Base-by-base conservation (phyloP, 2,888 invertebrate species). In the Pilophorus perplexus region DNA sequence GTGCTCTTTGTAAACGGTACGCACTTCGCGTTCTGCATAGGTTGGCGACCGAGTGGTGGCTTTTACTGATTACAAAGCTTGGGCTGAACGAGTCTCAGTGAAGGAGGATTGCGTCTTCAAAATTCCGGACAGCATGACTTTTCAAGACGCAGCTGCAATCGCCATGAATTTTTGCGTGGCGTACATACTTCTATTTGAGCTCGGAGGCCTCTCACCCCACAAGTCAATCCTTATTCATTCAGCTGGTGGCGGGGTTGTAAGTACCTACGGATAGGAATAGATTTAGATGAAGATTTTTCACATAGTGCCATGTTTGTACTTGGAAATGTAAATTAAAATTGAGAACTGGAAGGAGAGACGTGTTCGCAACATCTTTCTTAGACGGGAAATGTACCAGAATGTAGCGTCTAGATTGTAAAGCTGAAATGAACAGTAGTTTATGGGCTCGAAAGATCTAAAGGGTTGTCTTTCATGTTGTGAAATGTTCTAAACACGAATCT, bases 121-220 rank as follows among this genome's bases (percentile, higher is more conserved):
- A 64, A 80, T 90, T 74, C 90, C 90, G 16, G 82, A 82, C 55
- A 85, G 84, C 70, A 85, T 93, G 84, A 83, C 83, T 28, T 86
- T 85, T 69, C 79, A 87, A 76, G 91, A 92, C 73, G 92, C 90
- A 1, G 88, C 88, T 4, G 90, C 91, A 16, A 83, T 91, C 74
- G 87, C 90, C 71, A 86, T 92, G 82, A 90, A 90, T 79, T 93
- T 90, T 78, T 84, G 90, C 70, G 88, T 92, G 5, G 93, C 92
- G 18, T 87, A 92, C 76, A 85, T 91, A 73, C 80, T 93, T 73
- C 84, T 93, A 59, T 91, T 91, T 79, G 91, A 92, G 76, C 81
- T 91, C 77, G 90, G 88, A 65, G 86, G 87, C 73, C 80, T 92
- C 52, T 81, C 85, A 12, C 82, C 86, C 28, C 90, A 90, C 71